Conservation (phyloP, 2,113 vertebrate species). For the Tympanuchus pallidicinctus region DNA sequence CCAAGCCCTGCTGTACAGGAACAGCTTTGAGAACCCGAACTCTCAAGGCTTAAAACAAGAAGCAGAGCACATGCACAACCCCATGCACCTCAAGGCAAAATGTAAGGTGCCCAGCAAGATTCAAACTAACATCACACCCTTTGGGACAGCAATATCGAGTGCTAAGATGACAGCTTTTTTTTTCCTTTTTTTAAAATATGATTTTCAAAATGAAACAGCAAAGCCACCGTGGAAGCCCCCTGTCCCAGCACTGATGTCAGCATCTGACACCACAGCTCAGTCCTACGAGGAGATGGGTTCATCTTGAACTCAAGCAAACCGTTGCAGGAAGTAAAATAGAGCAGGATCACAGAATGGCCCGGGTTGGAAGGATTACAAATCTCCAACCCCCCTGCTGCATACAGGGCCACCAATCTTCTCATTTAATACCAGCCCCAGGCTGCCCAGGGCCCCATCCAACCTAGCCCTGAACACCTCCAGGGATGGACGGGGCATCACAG, state of each 20-base stretch:
- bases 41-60: not conserved
- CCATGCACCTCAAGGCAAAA: not conserved
- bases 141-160: not conserved
- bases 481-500: too few species aligned
- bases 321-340: not conserved
- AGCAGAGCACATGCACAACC: not conserved
- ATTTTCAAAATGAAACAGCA: not conserved
- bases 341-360: not conserved
- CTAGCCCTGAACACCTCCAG: too few species aligned
- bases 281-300: not conserved
- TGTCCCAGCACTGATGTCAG: accelerated
- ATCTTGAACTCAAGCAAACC: not conserved
- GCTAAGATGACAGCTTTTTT: not conserved
- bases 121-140: not conserved
- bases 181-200: accelerated
- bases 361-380: too few species aligned
- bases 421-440: too few species aligned
- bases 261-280: not conserved
- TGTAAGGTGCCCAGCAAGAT: not conserved
- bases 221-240: accelerated
- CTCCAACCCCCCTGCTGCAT: too few species aligned
- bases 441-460: too few species aligned
- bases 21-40: not conserved
- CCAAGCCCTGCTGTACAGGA: not conserved
- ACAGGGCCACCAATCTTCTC: too few species aligned